A percentile compares a stretch with the other conserved stretches of the same genome.
Evolutionary conservation across 1,140 invertebrate genomes (phyloP).

Genomic region (Danaus melanippus): DNA sequence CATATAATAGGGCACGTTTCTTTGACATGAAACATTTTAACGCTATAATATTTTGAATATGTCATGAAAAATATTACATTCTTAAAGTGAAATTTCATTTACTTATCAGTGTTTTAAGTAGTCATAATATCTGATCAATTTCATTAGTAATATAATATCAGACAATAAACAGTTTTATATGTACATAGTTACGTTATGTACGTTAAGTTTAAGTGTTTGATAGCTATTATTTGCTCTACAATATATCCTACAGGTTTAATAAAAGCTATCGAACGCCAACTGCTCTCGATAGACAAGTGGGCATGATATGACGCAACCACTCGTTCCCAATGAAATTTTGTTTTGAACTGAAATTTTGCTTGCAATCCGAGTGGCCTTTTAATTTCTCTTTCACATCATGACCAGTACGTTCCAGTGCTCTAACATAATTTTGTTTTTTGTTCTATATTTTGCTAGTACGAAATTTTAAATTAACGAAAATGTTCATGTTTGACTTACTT

Average conservation of each 20-base stretch:
- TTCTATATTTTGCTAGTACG: neutral
- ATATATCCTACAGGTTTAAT: conserved; percentile 2
- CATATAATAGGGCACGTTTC: conserved; percentile 5
- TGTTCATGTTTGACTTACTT: no score
- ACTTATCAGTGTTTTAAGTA: no score
- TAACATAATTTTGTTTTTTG: conserved; percentile 2
- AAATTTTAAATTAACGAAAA: no score
- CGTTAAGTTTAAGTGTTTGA: no score
- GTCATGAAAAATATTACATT: no score
- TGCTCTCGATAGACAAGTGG: conserved; percentile 12
- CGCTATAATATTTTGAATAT: neutral
- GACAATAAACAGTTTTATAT: no score
- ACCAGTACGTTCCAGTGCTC: conserved; percentile 1
- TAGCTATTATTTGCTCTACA: no score
- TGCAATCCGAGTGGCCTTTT: conserved; percentile 13
- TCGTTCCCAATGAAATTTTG: conserved; percentile 21
- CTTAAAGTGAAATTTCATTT: no score
- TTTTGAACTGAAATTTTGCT: conserved; percentile 16
- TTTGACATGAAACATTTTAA: conserved; percentile 3
- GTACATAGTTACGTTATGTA: no score
- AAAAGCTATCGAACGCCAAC: conserved; percentile 14
- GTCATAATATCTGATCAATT: no score
- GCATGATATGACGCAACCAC: conserved; percentile 16
- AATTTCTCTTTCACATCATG: conserved; percentile 15
- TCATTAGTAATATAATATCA: no score